Conservation (phyloP, 2,888 invertebrate genomes). For the Ophraella communa region DNA sequence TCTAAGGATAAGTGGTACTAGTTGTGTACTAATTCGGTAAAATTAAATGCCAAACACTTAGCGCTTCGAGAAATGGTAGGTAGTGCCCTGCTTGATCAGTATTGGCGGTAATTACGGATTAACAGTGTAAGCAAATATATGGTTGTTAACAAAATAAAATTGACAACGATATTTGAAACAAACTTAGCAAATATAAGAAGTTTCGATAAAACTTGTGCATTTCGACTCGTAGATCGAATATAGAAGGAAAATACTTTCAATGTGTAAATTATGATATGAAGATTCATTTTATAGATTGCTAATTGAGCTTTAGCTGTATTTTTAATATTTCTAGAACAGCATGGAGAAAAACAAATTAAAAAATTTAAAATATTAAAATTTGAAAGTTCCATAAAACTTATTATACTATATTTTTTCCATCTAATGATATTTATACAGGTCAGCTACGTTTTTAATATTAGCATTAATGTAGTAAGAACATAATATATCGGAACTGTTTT, state of each 20-base stretch:
- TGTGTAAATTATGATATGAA: constrained; percentile 13
- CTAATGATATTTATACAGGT: too few species aligned
- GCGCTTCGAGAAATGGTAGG: too few species aligned
- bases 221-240: not conserved
- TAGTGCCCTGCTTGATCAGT: too few species aligned
- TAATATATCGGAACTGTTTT: not conserved
- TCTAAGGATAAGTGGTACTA: too few species aligned
- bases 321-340: not conserved
- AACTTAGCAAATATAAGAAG: not conserved
- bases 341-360: not conserved
- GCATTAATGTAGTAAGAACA: too few species aligned
- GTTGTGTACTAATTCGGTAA: too few species aligned
- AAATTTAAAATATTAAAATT: not conserved
- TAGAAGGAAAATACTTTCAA: not conserved
- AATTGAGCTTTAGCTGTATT: constrained; percentile 42
- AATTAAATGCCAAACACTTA: too few species aligned
- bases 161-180: not conserved
- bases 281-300: constrained; percentile 17
- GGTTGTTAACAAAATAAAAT: too few species aligned
- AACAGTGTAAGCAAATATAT: too few species aligned
- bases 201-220: not conserved
- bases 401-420: not conserved
- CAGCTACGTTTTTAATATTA: not conserved
- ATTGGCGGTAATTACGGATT: too few species aligned
- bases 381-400: not conserved